Evolutionary conservation across 2,113 vertebrate genomes (phyloP).

Genomic region (Caracal caracal): DNA sequence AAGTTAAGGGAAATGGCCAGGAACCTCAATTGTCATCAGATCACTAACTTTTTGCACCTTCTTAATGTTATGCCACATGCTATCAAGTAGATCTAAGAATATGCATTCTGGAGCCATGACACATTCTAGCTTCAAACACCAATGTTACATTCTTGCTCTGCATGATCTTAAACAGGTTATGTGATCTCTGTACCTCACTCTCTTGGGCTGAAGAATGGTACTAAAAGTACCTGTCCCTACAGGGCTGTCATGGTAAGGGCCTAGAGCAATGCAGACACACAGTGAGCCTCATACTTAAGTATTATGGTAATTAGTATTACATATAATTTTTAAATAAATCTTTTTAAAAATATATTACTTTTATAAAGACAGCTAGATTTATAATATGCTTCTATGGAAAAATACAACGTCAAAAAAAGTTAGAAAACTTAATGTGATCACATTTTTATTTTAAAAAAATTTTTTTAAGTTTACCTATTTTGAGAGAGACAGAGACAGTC

Average conservation of each 20-base stretch:
- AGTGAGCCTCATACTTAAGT: not conserved
- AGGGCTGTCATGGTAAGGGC: not conserved
- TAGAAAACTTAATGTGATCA: not conserved
- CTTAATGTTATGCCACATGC: not conserved
- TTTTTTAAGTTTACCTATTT: not conserved
- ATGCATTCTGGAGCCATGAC: not conserved
- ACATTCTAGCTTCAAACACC: not conserved
- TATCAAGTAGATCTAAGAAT: not conserved
- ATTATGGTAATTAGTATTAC: not conserved
- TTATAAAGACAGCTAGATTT: not conserved
- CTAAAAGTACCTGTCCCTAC: not conserved
- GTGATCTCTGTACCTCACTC: not conserved
- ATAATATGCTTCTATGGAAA: not conserved
- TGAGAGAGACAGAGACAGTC: not conserved
- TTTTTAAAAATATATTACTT: not conserved
- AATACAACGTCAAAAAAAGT: not conserved
- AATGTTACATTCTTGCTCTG: not conserved
- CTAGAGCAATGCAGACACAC: not conserved
- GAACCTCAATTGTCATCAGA: not conserved
- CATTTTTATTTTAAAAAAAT: not conserved
- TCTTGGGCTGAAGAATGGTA: not conserved
- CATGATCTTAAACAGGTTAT: not conserved
- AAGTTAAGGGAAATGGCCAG: not conserved
- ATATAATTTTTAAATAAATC: not conserved
- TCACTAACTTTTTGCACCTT: not conserved